Base-by-base conservation (phyloP, 2,888 invertebrate genomes). In the Pyrrhosoma nymphula region DNA sequence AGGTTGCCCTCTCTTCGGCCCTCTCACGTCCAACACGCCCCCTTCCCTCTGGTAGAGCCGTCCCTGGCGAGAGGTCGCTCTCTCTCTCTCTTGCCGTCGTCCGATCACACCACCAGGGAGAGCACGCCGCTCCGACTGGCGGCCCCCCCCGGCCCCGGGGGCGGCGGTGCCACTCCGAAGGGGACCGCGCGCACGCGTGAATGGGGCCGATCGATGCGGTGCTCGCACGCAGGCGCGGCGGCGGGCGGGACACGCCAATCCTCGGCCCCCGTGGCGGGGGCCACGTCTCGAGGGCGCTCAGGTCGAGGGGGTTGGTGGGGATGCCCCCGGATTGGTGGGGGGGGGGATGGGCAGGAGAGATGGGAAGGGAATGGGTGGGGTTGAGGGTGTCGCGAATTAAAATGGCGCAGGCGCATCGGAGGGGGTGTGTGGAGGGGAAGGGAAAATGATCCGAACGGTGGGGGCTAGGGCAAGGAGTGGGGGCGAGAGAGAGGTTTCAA, bases 31-130 rank as follows among this genome's bases (percentile, higher is more conserved):
- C n/a, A n/a, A n/a, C n/a, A n/a, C n/a, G n/a, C n/a, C n/a, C n/a
- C n/a, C n/a, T n/a, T n/a, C n/a, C n/a, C n/a, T n/a, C n/a, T n/a
- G n/a, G n/a, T n/a, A n/a, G n/a, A n/a, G n/a, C 96, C 96, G 96
- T 97, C 60, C 47, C 47, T 47, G 47, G 47, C 47, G 47, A 47
- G 60, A 20, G 60, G 60, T 60, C 60, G 60, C 60, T 16, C 18
- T 3, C 18, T 20, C 18, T 4, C 3, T 60, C 16, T 1, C 20
- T 20, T 12, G 60, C 35, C 23, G 60, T 47, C 47, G 47, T 47
- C 63, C 91, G 60, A 26, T 39, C 26, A 47, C 69, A 97, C 97
- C 97, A 97, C 97, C 97, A 97, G 97, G 97, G 97, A 97, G 97
- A 97, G 97, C 97, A 97, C 97, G 96, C 96, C 96, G 96, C 96